phyloP scores from a whole-genome alignment of 2,888 invertebrate species.

The Gibbula magus region DNA sequence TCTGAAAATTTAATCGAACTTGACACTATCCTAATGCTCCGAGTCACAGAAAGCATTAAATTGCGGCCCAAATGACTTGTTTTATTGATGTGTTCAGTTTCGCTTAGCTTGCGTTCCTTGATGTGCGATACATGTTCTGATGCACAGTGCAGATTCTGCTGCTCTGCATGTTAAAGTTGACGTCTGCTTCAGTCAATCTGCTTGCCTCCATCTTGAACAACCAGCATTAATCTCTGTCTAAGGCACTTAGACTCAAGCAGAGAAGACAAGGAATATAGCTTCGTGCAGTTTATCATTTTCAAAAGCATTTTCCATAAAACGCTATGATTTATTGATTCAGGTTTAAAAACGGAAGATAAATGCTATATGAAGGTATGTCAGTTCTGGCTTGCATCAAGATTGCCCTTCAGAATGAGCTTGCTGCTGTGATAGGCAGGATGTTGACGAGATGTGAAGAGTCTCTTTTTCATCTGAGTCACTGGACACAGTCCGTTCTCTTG shows the following conservation, averaged over 20 bases:
- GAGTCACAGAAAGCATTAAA: constrained; percentile 8
- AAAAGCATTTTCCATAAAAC: background rate
- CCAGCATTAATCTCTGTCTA: constrained; percentile 2
- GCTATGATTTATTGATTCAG: background rate
- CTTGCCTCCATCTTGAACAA: background rate
- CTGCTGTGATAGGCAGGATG: no score
- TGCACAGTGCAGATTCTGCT: background rate
- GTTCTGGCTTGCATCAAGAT: background rate
- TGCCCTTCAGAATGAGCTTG: background rate
- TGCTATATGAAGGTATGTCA: background rate
- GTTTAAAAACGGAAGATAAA: background rate
- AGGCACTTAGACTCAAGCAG: constrained; percentile 2
- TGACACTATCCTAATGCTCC: constrained; percentile 11
- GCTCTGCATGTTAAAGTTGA: background rate
- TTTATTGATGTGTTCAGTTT: background rate
- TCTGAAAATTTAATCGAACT: constrained; percentile 13
- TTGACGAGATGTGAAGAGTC: no score
- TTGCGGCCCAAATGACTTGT: background rate
- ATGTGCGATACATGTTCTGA: background rate
- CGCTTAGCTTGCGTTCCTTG: background rate
- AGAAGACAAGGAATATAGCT: constrained; percentile 1
- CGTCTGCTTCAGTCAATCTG: background rate
- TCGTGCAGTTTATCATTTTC: background rate
- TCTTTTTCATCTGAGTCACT: no score
- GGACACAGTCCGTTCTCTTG: no score